These are phyloP conservation scores for Lepidostoma basale DNA, from an alignment of 1,140 invertebrate species.

Conservation along the genomic window DNA sequence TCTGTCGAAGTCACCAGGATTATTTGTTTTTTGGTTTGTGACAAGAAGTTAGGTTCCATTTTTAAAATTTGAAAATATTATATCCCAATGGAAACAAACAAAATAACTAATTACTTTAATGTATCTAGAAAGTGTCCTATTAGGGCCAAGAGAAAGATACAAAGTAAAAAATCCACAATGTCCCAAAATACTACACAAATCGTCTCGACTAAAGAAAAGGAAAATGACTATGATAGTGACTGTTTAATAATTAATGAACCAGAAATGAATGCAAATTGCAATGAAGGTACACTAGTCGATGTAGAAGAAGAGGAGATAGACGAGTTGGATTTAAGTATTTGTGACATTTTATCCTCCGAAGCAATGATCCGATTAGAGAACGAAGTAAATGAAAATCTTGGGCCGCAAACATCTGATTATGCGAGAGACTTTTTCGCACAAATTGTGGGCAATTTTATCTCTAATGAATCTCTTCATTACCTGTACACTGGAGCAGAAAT, in stretches of 20 bases:
- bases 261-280: too few species aligned
- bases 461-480: slow-evolving; percentile 23
- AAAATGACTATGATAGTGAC: slow-evolving; percentile 24
- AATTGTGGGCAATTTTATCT: slow-evolving; percentile 30
- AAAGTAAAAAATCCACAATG: neutral
- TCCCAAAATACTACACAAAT: neutral
- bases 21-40: too few species aligned
- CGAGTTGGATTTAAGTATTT: too few species aligned
- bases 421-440: slow-evolving; percentile 29
- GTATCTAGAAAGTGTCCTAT: neutral
- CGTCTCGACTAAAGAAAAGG: neutral
- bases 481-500: slow-evolving; percentile 26
- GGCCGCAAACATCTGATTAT: too few species aligned
- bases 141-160: neutral
- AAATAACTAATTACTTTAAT: slow-evolving; percentile 39
- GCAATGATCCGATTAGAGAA: too few species aligned
- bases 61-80: too few species aligned
- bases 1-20: too few species aligned
- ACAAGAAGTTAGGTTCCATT: too few species aligned
- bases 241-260: slow-evolving; percentile 20
- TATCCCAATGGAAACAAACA: neutral
- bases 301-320: too few species aligned
- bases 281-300: too few species aligned
- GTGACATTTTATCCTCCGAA: too few species aligned
- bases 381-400: too few species aligned